A percentile compares a stretch with the other conserved stretches of the same genome.
phyloP scores from a whole-genome alignment of 1,140 invertebrate species.

The Drosophila mauritiana region DNA sequence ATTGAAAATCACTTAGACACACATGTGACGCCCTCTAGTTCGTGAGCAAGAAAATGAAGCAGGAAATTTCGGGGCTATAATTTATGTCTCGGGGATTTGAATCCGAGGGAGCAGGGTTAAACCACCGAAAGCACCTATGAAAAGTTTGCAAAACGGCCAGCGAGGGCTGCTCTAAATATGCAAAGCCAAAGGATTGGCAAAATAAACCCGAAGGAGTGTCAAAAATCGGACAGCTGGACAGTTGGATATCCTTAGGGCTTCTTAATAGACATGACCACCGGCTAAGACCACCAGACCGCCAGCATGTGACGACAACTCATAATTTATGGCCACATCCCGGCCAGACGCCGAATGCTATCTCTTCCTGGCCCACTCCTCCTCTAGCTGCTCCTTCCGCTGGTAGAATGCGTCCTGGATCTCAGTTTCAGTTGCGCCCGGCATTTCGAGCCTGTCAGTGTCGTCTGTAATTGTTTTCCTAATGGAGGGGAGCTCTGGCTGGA shows the following conservation, averaged over 20 bases:
- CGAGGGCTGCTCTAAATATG: slow-evolving; percentile 8
- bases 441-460: slow-evolving; percentile 60
- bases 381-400: background rate
- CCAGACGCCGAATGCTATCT: slow-evolving; percentile 66
- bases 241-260: slow-evolving; percentile 45
- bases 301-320: slow-evolving; percentile 73
- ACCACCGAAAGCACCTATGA: slow-evolving; percentile 1
- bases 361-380: slow-evolving; percentile 13
- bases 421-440: slow-evolving; percentile 18
- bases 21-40: slow-evolving; percentile 71
- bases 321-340: slow-evolving; percentile 68
- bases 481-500: slow-evolving; percentile 16
- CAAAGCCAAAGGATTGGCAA: slow-evolving; percentile 32
- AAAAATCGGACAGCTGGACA: slow-evolving; percentile 47
- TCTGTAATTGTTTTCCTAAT: slow-evolving; percentile 78
- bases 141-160: slow-evolving; percentile 23
- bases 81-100: slow-evolving; percentile 32
- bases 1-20: slow-evolving; percentile 83
- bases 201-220: slow-evolving; percentile 62
- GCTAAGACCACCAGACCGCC: slow-evolving; percentile 42
- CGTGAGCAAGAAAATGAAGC: slow-evolving; percentile 58
- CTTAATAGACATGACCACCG: slow-evolving; percentile 68
- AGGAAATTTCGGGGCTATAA: slow-evolving; percentile 32
- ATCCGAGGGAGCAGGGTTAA: background rate
- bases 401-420: slow-evolving; percentile 30